phyloP scores from a whole-genome alignment of 2,797 vertebrate genomes.

The Siniperca undulata region DNA sequence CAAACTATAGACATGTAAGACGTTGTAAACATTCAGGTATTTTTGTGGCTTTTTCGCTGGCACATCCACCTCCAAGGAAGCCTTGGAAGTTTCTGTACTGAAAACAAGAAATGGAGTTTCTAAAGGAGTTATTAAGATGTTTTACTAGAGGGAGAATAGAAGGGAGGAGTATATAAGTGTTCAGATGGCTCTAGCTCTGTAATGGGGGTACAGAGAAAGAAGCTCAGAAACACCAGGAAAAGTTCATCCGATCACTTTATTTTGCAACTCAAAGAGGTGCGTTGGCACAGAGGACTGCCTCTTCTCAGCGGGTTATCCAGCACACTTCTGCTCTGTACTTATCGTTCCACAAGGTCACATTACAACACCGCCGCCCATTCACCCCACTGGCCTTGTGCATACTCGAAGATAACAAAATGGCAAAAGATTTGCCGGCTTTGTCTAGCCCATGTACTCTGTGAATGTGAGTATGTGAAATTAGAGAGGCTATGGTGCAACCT shows the following conservation, averaged over 20 bases:
- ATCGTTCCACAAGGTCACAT: conserved; percentile 56
- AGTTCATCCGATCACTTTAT: conserved; percentile 44
- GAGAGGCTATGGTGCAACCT: conserved; percentile 47
- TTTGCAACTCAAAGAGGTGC: conserved; percentile 30
- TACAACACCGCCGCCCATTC: conserved; percentile 11
- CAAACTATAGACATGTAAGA: conserved; percentile 45
- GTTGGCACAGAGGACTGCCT: conserved; percentile 22
- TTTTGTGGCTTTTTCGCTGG: conserved; percentile 23
- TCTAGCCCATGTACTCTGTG: neutral
- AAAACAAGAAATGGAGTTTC: conserved; percentile 27
- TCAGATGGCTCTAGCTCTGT: neutral
- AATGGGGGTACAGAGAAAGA: conserved; percentile 18
- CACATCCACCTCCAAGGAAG: conserved; percentile 10
- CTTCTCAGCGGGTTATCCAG: conserved; percentile 40
- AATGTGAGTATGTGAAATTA: conserved; percentile 27
- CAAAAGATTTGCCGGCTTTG: conserved; percentile 22
- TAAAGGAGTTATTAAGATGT: conserved; percentile 34
- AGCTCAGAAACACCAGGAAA: conserved; percentile 7
- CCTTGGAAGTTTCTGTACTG: neutral
- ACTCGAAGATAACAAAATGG: conserved; percentile 30
- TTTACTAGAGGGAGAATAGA: conserved; percentile 21
- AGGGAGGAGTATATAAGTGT: neutral
- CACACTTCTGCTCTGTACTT: conserved; percentile 17
- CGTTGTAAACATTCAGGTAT: conserved; percentile 49
- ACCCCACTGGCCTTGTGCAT: conserved; percentile 40